A percentile compares a stretch with the other conserved stretches of the same genome.
Evolutionary conservation across 2,113 vertebrate species (phyloP).

Genomic region (Burhinus bistriatus): DNA sequence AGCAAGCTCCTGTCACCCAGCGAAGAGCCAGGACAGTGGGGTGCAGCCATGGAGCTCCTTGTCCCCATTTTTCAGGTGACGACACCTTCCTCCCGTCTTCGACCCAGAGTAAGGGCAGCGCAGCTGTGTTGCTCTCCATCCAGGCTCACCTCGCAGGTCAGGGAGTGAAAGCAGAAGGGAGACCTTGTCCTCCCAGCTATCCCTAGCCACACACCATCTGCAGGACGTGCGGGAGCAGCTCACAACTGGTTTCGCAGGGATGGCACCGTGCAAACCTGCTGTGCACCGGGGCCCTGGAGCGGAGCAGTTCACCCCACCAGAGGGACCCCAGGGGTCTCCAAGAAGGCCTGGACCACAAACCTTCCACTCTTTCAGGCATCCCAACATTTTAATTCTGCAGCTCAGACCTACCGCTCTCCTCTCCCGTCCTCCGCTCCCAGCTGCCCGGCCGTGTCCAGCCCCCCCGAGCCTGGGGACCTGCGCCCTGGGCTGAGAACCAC

Average conservation of each 20-base stretch:
- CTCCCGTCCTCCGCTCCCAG: accelerated
- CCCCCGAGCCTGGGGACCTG: accelerated
- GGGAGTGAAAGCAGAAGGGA: not conserved
- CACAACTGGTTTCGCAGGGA: not conserved
- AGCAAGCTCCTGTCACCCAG: not conserved
- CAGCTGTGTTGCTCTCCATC: not conserved
- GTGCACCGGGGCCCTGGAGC: not conserved
- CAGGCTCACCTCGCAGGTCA: not conserved
- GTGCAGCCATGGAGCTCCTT: not conserved
- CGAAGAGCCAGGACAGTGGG: accelerated
- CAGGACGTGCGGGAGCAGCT: accelerated
- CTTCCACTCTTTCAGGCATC: not conserved
- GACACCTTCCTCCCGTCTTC: not conserved
- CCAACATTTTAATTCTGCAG: not conserved
- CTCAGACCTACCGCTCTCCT: not conserved
- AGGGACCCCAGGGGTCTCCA: not conserved
- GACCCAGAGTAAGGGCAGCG: not conserved
- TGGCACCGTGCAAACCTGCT: accelerated
- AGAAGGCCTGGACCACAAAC: not conserved
- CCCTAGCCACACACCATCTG: accelerated
- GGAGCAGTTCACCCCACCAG: not conserved
- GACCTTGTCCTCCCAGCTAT: not conserved
- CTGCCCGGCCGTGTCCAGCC: not conserved
- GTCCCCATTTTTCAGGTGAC: not conserved
- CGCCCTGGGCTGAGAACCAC: not conserved